phyloP scores from a whole-genome alignment of 2,888 invertebrate species.

The Caenorhabditis sp. region DNA sequence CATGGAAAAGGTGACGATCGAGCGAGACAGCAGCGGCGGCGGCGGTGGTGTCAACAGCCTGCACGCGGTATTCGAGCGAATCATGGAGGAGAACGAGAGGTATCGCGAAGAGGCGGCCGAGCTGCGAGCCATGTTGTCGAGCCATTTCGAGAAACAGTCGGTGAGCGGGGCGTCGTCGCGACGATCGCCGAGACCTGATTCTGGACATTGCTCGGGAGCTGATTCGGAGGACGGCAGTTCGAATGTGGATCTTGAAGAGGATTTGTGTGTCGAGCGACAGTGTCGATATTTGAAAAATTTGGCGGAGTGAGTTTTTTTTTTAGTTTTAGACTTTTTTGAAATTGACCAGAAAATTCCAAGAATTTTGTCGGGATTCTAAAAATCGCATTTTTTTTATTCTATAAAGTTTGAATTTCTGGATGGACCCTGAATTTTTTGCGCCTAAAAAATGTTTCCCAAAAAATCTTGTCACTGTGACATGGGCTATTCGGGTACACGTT shows the following conservation, averaged over 20 bases:
- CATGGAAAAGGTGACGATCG: constrained; percentile 40
- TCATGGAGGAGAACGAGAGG: constrained; percentile 57
- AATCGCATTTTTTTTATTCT: no score
- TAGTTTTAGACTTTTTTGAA: no score
- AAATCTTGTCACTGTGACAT: no score
- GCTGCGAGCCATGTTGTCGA: constrained; percentile 55
- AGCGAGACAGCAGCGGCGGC: constrained; percentile 24
- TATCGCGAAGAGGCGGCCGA: constrained; percentile 56
- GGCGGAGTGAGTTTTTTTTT: constrained; percentile 47
- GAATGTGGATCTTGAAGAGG: constrained; percentile 51
- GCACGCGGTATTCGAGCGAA: constrained; percentile 45
- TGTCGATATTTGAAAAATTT: constrained; percentile 50
- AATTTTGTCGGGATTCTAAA: no score
- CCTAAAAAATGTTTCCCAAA: no score
- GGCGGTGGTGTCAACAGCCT: no score
- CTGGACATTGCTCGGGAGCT: constrained; percentile 54
- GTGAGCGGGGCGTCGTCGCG: constrained; percentile 31
- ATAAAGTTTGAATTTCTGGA: no score
- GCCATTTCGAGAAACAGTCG: constrained; percentile 55
- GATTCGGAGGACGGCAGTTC: constrained; percentile 51
- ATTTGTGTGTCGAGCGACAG: constrained; percentile 54
- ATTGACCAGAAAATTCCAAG: no score
- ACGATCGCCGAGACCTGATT: constrained; percentile 57
- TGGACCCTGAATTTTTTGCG: no score
- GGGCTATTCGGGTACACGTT: no score